These are phyloP conservation scores for Onthophagus sagittarius DNA, from an alignment of 2,888 invertebrate species.

Conservation along the genomic window DNA sequence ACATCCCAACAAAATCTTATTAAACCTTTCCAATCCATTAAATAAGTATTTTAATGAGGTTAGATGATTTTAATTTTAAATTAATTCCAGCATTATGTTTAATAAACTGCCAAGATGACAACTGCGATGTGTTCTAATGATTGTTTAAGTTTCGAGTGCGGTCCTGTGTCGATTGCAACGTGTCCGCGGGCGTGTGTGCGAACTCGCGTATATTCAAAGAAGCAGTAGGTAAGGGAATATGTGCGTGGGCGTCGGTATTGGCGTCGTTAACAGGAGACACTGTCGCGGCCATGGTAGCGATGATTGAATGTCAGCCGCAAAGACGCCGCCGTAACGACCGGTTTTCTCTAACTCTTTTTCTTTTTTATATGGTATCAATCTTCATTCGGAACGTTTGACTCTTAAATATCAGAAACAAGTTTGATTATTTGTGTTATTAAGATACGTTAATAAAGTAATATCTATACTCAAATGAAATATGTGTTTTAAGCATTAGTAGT, in stretches of 20 bases:
- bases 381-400: not conserved
- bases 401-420: not conserved
- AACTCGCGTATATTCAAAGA: not conserved
- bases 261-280: constrained; percentile 2
- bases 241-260: constrained; percentile 6
- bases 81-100: not conserved
- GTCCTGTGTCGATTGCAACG: not conserved
- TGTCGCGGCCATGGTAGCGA: constrained; percentile 1
- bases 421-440: not conserved
- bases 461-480: not conserved
- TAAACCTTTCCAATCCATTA: not conserved
- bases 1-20: not conserved
- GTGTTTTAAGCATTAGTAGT: no score
- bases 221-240: not conserved
- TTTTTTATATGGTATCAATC: not conserved
- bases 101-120: not conserved
- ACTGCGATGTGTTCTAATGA: not conserved
- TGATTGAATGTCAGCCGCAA: constrained; percentile 1
- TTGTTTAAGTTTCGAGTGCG: not conserved
- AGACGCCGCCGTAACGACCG: not conserved
- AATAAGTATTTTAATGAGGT: not conserved
- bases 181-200: constrained; percentile 6
- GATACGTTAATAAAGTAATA: not conserved
- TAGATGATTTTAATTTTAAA: not conserved
- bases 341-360: not conserved